A percentile compares a stretch with the other conserved stretches of the same genome.
Evolutionary conservation across 2,797 vertebrate species (phyloP).

Genomic region (Rhinogobio ventralis): DNA sequence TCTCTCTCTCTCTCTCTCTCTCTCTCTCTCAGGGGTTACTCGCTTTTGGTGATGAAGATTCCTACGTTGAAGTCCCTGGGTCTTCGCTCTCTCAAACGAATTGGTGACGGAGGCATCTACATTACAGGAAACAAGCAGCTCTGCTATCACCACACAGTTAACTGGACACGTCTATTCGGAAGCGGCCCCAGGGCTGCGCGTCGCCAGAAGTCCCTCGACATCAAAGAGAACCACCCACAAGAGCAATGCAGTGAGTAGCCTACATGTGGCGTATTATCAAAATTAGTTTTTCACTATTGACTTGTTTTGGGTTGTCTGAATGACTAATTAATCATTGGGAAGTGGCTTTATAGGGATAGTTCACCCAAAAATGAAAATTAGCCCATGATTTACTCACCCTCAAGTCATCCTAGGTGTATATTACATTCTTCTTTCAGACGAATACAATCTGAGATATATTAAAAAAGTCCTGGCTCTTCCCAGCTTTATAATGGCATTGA

Average conservation of each 20-base stretch:
- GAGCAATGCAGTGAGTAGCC: constrained; percentile 81
- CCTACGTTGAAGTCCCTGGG: constrained; percentile 87
- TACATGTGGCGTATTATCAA: not conserved
- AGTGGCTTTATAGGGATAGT: too few species aligned
- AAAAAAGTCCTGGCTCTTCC: too few species aligned
- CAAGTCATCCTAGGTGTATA: too few species aligned
- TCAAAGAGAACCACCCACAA: constrained; percentile 80
- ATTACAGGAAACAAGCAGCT: constrained; percentile 88
- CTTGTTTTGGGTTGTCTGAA: not conserved
- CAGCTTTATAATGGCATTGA: too few species aligned
- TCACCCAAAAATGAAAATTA: too few species aligned
- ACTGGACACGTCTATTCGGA: constrained; percentile 84
- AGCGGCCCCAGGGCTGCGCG: constrained; percentile 61
- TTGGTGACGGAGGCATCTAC: constrained; percentile 88
- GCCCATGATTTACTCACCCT: too few species aligned
- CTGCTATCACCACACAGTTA: constrained; percentile 88
- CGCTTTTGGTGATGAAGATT: constrained; percentile 89
- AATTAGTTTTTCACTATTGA: not conserved
- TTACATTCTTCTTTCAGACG: too few species aligned
- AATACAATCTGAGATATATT: too few species aligned
- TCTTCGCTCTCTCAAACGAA: constrained; percentile 85
- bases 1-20: constrained; percentile 24
- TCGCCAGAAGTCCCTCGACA: constrained; percentile 68
- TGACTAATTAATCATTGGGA: not conserved
- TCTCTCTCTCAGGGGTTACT: constrained; percentile 80